Conservation (phyloP, 92 coral and sea anemone genomes). For the Siderastrea siderea region DNA sequence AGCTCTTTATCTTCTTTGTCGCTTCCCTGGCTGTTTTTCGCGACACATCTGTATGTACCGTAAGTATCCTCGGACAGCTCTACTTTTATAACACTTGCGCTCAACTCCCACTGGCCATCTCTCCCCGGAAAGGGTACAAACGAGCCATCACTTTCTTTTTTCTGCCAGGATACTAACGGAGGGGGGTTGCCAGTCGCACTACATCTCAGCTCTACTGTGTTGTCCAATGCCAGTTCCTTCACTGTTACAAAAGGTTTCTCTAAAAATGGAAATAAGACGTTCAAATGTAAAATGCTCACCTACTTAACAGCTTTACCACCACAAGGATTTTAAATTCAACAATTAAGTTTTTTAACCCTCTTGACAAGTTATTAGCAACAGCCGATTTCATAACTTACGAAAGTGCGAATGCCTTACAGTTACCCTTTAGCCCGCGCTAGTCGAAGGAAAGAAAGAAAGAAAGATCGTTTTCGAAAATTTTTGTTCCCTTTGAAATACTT, state of each 20-base stretch:
- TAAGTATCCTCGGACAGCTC: conserved; percentile 35
- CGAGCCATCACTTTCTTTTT: conserved; percentile 27
- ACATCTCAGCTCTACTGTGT: conserved; percentile 45
- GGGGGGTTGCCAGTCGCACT: conserved; percentile 82
- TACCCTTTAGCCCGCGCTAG: no score
- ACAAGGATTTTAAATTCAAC: no score
- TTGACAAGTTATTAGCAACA: no score
- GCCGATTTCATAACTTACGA: no score
- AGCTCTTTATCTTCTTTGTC: neutral
- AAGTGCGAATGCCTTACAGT: no score
- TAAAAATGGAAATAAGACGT: conserved; percentile 20
- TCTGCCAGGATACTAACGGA: conserved; percentile 79
- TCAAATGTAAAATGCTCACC: neutral
- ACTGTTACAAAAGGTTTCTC: conserved; percentile 44
- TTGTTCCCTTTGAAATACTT: no score
- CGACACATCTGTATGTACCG: conserved; percentile 79
- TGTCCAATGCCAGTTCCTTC: neutral
- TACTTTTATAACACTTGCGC: neutral
- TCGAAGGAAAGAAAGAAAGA: no score
- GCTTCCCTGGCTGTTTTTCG: conserved; percentile 52
- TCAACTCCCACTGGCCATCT: neutral
- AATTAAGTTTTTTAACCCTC: no score
- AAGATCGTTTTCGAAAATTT: no score
- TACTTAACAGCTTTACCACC: neutral
- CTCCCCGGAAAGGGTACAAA: conserved; percentile 33